Evolutionary conservation across 1,140 invertebrate genomes (phyloP), one percentile per base, ranked within the genome.

Genomic region (Camponotus floridanus): DNA sequence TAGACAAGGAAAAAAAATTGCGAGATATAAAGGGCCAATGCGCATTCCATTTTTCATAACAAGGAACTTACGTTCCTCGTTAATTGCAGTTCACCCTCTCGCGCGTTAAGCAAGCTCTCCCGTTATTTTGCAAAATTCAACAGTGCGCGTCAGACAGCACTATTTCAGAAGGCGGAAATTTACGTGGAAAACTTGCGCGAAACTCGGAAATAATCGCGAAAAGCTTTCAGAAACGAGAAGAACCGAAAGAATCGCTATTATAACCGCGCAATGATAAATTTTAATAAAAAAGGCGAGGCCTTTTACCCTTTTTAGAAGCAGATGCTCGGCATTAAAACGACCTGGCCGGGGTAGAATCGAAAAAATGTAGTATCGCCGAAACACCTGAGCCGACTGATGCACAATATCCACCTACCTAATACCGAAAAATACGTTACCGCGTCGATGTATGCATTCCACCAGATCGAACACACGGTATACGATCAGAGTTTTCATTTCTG

Each of bases 321-420:
- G 87, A 87, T 87, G 86, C 57, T 76, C 76, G 62, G 51, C 61
- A 71, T 74, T 88, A 88, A 83, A 74, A 57, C 76, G 42, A 62
- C 31, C 68, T 39, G 18, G 26, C 33, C 70, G 15, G 51, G 64
- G 31, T 26, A 57, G 64, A 70, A 87, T 88, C 45, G 48, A 31
- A 59, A 68, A 83, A 76, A 48, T 79, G 33, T 83, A 55, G 71
- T 33, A 61, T 26, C 21, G 45, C n/a, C 42, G 64, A 55, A 87
- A 88, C 87, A 88, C 86, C 86, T 88, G 87, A 88, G 87, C 62
- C 76, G 76, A 76, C 68, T 74, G 76, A 61, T 64, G 87, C 59
- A 70, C 55, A 74, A 36, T 73, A 74, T 73, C 73, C 65, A 71
- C 48, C 36, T 86, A 81, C 76, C 68, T 85, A 76, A 81, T 85